Conservation (phyloP, 2,888 invertebrate genomes). For the Emmelina monodactyla region DNA sequence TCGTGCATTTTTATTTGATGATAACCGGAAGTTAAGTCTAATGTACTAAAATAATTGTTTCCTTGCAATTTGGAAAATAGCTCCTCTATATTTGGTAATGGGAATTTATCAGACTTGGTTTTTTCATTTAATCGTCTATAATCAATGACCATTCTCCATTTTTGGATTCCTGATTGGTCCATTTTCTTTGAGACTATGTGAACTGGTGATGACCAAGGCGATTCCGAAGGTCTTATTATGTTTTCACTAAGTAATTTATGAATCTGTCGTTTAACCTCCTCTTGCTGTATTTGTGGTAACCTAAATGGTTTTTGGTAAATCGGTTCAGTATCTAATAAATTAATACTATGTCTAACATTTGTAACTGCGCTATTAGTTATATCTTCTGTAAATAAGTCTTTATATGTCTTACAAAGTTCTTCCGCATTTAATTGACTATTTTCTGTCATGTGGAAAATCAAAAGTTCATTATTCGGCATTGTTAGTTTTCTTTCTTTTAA, state of each 20-base stretch:
- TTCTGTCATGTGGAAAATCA: constrained; percentile 10
- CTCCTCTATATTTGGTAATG: constrained; percentile 2
- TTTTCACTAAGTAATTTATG: constrained; percentile 2
- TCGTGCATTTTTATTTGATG: constrained; percentile 14
- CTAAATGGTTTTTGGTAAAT: constrained; percentile 5
- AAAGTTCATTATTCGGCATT: neutral
- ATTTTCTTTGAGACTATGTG: constrained; percentile 8
- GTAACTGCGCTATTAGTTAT: neutral
- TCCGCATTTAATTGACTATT: constrained; percentile 7
- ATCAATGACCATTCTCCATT: constrained; percentile 10
- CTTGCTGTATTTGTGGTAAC: constrained; percentile 4
- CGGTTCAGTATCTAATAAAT: constrained; percentile 2
- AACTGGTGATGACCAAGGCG: neutral
- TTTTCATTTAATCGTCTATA: constrained; percentile 5
- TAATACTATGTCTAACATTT: constrained; percentile 5
- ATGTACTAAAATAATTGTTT: constrained; percentile 1
- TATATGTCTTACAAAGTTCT: constrained; percentile 6
- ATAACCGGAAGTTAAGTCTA: constrained; percentile 12
- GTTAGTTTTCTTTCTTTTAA: constrained; percentile 5
- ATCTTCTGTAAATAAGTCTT: constrained; percentile 11
- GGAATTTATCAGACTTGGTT: constrained; percentile 4
- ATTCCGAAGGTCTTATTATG: neutral
- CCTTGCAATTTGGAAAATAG: constrained; percentile 10
- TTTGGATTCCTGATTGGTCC: constrained; percentile 6
- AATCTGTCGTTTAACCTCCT: constrained; percentile 2